Base-by-base conservation (phyloP, 2,888 invertebrate species). In the Macrosoma leucophasiata region DNA sequence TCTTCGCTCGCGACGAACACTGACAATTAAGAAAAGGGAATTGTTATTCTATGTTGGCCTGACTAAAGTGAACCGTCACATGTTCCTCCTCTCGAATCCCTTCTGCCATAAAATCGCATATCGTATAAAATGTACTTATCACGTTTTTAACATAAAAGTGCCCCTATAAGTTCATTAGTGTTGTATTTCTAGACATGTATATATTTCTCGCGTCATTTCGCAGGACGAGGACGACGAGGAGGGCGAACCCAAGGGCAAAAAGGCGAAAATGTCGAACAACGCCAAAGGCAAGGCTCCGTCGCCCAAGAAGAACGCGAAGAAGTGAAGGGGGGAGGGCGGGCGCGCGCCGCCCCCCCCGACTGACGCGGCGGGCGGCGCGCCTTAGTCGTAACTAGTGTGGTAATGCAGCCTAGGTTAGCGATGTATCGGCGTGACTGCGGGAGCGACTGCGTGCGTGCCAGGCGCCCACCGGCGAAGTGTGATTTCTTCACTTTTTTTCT, bases 191-290 rank as follows among this genome's bases (percentile, higher is more conserved):
- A n/a, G n/a, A n/a, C n/a, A n/a, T n/a, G n/a, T n/a, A n/a, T n/a
- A n/a, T n/a, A n/a, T n/a, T n/a, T n/a, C n/a, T n/a, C n/a, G n/a
- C 21, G 15, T 34, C 9, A 35, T 43, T 37, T 55, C 46, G 10
- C 63, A 90, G 74, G 89, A 89, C 38, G 91, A 91, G 41, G 90
- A 90, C 33, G 90, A 91, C 12, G 92, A 92, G 43, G 92, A 92
- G 12, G 91, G 90, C 21, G 90, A 91, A 72, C 91, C 92, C 55
- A 92, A 93, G 78, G 90, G 90, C 74, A 93, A 93, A 78, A 90
- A 91, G 63, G 88, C 90, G 73, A 91, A 91, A 84, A 78, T 91
- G 71, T 88, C 89, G 57, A 90, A 89, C 75, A 89, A 89, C 59
- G 85, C 88, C 63, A 89, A 89, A 74, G 90, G 89, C 61, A 91